Evolutionary conservation across 2,113 vertebrate species (phyloP).

Genomic region (Isichthys henryi): DNA sequence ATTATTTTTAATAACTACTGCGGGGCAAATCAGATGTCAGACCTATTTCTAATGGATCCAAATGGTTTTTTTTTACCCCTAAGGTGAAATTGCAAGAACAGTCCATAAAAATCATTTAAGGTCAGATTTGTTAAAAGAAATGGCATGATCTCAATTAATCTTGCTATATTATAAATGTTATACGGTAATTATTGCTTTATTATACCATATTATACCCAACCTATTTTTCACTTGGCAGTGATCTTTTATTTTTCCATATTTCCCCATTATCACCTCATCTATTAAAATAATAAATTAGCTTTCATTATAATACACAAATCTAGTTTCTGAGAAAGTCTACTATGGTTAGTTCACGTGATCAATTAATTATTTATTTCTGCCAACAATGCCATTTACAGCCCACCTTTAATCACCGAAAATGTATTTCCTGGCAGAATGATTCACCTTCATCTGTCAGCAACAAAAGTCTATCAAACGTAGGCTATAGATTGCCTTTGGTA

Average conservation of each 20-base stretch:
- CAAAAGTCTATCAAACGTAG: constrained; percentile 51
- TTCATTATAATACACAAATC: neutral
- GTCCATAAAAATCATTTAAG: neutral
- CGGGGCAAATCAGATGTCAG: neutral
- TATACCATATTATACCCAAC: neutral
- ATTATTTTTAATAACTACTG: neutral
- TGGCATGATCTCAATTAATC: neutral
- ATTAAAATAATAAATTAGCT: neutral
- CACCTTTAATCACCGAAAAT: constrained; percentile 43
- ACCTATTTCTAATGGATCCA: neutral
- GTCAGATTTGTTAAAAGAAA: neutral
- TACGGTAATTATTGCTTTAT: neutral
- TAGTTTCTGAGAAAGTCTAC: neutral
- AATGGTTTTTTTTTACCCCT: neutral
- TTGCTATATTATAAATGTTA: neutral
- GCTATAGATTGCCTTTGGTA: constrained; percentile 61
- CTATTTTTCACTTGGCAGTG: neutral
- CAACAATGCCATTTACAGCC: constrained; percentile 51
- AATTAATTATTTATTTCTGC: constrained; percentile 61
- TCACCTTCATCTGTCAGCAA: constrained; percentile 52
- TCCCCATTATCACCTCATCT: neutral
- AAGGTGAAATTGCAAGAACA: neutral
- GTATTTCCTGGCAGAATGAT: constrained; percentile 50
- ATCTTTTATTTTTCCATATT: neutral
- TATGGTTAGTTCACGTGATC: constrained; percentile 49